Evolutionary conservation across 2,888 invertebrate genomes (phyloP), one percentile per base, ranked within the genome.

Genomic region (Trichacis sp.): DNA sequence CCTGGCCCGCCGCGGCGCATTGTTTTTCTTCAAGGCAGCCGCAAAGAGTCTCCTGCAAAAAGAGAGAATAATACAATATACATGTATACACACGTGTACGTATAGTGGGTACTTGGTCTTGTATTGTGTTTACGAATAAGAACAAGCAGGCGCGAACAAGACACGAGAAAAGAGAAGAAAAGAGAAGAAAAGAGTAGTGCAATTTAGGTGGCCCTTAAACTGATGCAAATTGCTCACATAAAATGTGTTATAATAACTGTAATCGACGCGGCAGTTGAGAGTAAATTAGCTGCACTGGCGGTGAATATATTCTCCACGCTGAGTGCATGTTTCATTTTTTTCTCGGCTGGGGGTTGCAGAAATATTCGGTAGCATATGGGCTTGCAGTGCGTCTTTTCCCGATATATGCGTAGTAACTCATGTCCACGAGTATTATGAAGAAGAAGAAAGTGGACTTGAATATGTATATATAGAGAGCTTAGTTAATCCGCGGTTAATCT

Each of bases 221-320:
- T 58, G 51, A 57, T 36, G 48, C 60, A 18, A 65, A 65, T 48
- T 45, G 55, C 53, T 61, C 46, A 57, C 55, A 52, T 52, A 49
- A 58, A 58, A 58, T 58, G 58, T 58, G 48, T 58, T 20, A 48
- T 62, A 61, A 62, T 56, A 43, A 60, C 56, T 52, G 64, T 57
- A 53, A 62, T 74, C 72, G 77, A 76, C 71, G 71, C 72, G 75
- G 75, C 70, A 72, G 79, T 79, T 79, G 74, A 64, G n/a, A n/a
- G 70, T 72, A 74, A 78, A 80, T 80, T 80, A 75, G 74, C n/a
- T n/a, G n/a, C 73, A 69, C 72, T 36, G 63, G 69, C 61, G 69
- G 72, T 70, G 73, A 76, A 79, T 80, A 79, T 73, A 80, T 80
- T 79, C 71, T 77, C 71, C 74, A 75, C 72, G 76, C 64, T 70